Conservation (phyloP, 2,888 invertebrate genomes). For the Agrotis exclamationis region DNA sequence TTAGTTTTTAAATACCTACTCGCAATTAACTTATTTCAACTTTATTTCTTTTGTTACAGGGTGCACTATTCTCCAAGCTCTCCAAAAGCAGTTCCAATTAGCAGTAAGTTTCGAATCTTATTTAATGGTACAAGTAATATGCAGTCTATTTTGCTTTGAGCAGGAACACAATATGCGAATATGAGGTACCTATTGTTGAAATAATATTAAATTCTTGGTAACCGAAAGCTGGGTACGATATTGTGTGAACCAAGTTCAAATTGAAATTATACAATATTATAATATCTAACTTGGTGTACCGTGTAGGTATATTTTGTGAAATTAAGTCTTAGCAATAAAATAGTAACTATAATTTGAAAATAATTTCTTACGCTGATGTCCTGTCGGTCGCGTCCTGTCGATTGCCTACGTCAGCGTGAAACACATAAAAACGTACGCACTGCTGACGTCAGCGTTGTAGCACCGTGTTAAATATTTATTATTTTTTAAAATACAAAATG, state of each 20-base stretch:
- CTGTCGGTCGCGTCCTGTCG: no score
- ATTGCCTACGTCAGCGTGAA: no score
- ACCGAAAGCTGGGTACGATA: neutral
- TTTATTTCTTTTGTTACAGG: slow-evolving; percentile 32
- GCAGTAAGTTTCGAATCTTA: slow-evolving; percentile 36
- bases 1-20: neutral
- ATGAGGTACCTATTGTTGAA: slow-evolving; percentile 11
- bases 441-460: no score
- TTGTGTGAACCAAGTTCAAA: slow-evolving; percentile 6
- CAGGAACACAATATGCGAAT: slow-evolving; percentile 3
- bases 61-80: slow-evolving; percentile 3
- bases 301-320: no score
- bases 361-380: no score
- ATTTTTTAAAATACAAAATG: no score
- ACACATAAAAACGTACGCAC: no score
- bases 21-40: neutral
- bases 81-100: slow-evolving; percentile 20
- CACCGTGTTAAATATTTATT: no score
- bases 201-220: slow-evolving; percentile 19
- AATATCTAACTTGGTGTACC: no score
- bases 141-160: slow-evolving; percentile 18
- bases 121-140: slow-evolving; percentile 14
- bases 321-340: no score
- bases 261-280: neutral
- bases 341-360: no score